Evolutionary conservation across 2,113 vertebrate genomes (phyloP), one percentile per base, ranked within the genome.

Genomic region (Choloepus hoffmanni): DNA sequence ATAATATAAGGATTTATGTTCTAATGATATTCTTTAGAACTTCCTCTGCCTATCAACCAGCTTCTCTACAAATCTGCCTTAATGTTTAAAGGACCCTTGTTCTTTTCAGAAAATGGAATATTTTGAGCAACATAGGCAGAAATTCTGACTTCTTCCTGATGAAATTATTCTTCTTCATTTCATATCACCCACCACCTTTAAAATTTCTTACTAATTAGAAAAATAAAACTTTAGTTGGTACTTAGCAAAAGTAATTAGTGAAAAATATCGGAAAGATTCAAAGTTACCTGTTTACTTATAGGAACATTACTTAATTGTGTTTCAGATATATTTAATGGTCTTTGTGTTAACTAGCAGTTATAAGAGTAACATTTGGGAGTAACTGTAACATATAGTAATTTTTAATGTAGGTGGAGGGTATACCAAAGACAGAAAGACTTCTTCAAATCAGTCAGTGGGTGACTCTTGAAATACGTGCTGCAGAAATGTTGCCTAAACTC

Each of bases 181-280:
- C 19, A 62, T 77, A 23, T 72, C n/a, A 85, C 2, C 94, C 4
- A 82, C 28, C 3, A 21, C 83, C 85, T 90, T 93, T 88, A 95
- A 79, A 89, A 91, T 68, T 55, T 89, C 36, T 86, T 86, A 76
- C 6, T 88, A 85, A 63, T 77, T 67, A 81, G 92, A 78, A 77
- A 96, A 94, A 73, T 60, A 82, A 89, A 86, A 70, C 11, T 81
- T 95, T 86, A 88, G 16, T 85, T 95, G 81, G 14, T 82, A 92
- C 24, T 93, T 92, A 95, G 36, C n/a, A 74, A 95, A 90, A 70
- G 50, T 82, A n/a, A 23, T 50, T 93, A 67, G 5, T 65, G 40
- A 36, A 89, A 85, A 89, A 90, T 67, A 36, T 72, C 18, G n/a
- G 14, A 62, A 92, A 19, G 24, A 76, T 63, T 85, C 16, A 5